phyloP scores from a whole-genome alignment of 2,888 invertebrate genomes.

The Pollenia amentaria region DNA sequence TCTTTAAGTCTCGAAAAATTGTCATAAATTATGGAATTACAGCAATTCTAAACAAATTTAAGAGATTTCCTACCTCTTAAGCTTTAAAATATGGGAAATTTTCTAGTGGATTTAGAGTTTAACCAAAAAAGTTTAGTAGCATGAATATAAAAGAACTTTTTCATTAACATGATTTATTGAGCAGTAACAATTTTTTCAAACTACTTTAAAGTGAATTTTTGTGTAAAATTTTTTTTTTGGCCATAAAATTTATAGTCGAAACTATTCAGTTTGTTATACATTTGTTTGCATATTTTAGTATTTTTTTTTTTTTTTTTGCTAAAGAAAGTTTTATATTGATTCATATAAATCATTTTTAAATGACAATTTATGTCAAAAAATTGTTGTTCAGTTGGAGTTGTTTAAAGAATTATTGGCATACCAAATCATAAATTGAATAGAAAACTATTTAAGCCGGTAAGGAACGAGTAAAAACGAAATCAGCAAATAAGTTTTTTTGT shows the following conservation, averaged over 20 bases:
- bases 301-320: neutral
- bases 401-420: slow-evolving; percentile 18
- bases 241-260: slow-evolving; percentile 24
- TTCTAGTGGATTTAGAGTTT: slow-evolving; percentile 23
- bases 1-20: slow-evolving; percentile 57
- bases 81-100: slow-evolving; percentile 6
- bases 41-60: slow-evolving; percentile 21
- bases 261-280: slow-evolving; percentile 1
- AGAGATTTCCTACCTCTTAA: neutral
- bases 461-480: neutral
- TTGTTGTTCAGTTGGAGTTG: neutral
- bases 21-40: slow-evolving; percentile 64
- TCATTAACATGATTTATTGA: slow-evolving; percentile 66
- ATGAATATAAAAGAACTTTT: slow-evolving; percentile 38
- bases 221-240: neutral
- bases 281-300: slow-evolving; percentile 26
- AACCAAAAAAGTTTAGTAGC: neutral
- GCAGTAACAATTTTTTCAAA: neutral
- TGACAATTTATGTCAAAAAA: slow-evolving; percentile 55
- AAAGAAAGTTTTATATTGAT: slow-evolving; percentile 26
- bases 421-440: slow-evolving; percentile 32
- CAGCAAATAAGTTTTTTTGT: no score
- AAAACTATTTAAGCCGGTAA: neutral
- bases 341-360: slow-evolving; percentile 30
- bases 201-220: neutral